phyloP scores from a whole-genome alignment of 92 coral and sea anemone genomes.

The Paramuricea clavata region DNA sequence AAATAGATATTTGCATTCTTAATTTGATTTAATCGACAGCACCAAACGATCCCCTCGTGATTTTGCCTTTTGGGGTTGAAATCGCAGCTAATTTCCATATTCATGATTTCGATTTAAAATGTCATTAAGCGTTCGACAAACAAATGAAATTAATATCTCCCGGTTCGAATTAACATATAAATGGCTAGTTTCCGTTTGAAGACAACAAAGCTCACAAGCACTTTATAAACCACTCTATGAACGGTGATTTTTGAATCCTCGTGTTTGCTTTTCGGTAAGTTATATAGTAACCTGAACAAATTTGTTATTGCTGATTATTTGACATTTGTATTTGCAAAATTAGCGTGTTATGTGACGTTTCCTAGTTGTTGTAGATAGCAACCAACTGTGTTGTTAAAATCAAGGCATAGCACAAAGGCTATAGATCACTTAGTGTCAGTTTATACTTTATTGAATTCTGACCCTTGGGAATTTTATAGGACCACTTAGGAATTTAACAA shows the following conservation, averaged over 20 bases:
- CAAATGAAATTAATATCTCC: conserved; percentile 31
- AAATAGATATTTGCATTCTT: too few species aligned
- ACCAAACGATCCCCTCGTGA: too few species aligned
- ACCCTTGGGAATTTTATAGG: conserved; percentile 19
- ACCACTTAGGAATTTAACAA: not conserved
- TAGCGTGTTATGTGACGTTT: not conserved
- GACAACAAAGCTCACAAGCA: conserved; percentile 4
- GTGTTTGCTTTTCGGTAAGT: conserved; percentile 13
- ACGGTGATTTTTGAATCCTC: not conserved
- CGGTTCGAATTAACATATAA: conserved; percentile 36
- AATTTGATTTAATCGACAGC: too few species aligned
- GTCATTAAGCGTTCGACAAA: conserved; percentile 33
- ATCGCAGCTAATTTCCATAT: conserved; percentile 10
- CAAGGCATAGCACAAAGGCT: not conserved
- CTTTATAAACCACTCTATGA: not conserved
- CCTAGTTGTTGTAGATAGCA: not conserved
- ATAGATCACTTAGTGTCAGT: not conserved
- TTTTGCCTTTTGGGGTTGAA: too few species aligned
- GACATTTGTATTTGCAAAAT: not conserved
- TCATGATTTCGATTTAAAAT: conserved; percentile 32
- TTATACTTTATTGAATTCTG: not conserved
- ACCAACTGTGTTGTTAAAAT: not conserved
- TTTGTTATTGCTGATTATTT: not conserved
- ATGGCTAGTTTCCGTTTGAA: conserved; percentile 18
- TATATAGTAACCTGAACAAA: not conserved